These are phyloP conservation scores for Resseliella maxima DNA, from an alignment of 2,888 invertebrate species.

Conservation along the genomic window DNA sequence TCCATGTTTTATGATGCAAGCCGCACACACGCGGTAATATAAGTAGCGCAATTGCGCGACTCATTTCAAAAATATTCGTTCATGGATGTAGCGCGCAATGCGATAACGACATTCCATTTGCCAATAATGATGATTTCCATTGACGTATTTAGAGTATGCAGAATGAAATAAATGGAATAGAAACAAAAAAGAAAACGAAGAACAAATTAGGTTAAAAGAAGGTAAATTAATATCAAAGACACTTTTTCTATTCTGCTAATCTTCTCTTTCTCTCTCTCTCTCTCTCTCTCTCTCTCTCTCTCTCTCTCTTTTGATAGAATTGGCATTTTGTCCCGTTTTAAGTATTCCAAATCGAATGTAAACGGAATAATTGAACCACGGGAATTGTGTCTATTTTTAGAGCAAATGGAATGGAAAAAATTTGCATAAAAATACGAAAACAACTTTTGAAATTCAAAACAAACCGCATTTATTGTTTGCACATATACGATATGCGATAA, in stretches of 20 bases:
- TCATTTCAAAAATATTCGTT: neutral
- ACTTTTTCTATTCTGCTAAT: neutral
- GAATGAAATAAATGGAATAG: neutral
- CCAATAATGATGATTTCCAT: constrained; percentile 7
- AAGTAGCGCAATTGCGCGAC: constrained; percentile 7
- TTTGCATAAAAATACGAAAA: neutral
- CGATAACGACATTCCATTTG: neutral
- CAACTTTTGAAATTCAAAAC: neutral
- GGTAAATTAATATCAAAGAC: neutral
- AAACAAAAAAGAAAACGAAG: neutral
- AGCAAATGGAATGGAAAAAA: neutral
- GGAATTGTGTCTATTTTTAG: neutral
- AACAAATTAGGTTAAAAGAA: neutral
- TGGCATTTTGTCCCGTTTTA: no score
- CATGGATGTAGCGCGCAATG: neutral
- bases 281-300: no score
- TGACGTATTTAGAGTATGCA: neutral
- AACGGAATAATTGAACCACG: neutral
- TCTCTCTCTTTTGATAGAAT: no score
- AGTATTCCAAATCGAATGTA: neutral
- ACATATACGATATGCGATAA: no score
- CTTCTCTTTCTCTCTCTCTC: no score
- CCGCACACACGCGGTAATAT: neutral
- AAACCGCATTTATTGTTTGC: neutral
- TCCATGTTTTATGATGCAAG: constrained; percentile 35